phyloP scores from a whole-genome alignment of 2,888 invertebrate species.

The Drosophila crucigera region DNA sequence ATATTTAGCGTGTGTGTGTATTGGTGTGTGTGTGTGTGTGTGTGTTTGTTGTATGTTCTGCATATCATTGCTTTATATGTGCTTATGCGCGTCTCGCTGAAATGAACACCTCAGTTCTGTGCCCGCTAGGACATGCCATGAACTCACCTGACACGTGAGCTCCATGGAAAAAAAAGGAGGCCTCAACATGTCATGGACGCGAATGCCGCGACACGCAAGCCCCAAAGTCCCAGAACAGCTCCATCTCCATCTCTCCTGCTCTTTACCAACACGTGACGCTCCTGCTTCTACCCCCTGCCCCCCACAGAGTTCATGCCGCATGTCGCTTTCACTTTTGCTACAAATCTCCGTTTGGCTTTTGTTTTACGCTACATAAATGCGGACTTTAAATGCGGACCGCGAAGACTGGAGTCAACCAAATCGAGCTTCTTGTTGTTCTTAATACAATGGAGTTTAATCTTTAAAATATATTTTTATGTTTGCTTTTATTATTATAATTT shows the following conservation, averaged over 20 bases:
- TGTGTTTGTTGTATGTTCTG: slow-evolving; percentile 47
- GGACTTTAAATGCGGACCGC: slow-evolving; percentile 47
- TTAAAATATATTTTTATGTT: not conserved
- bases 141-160: slow-evolving; percentile 74
- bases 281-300: not conserved
- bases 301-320: not conserved
- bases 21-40: slow-evolving; percentile 30
- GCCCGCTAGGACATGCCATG: slow-evolving; percentile 26
- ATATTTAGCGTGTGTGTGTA: slow-evolving; percentile 60
- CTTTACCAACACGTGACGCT: not conserved
- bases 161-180: slow-evolving; percentile 52
- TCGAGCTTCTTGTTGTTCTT: not conserved
- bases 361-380: slow-evolving; percentile 52
- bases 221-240: slow-evolving; percentile 39
- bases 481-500: not conserved
- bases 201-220: slow-evolving; percentile 71
- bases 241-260: not conserved
- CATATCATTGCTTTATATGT: slow-evolving; percentile 74
- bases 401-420: slow-evolving; percentile 4
- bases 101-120: slow-evolving; percentile 63
- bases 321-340: slow-evolving; percentile 54
- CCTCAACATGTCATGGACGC: slow-evolving; percentile 78
- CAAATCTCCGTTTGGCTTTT: slow-evolving; percentile 44
- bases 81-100: slow-evolving; percentile 72
- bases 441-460: not conserved